These are phyloP conservation scores for Caenorhabditis sp. DNA, from an alignment of 2,888 invertebrate species.

Conservation along the genomic window DNA sequence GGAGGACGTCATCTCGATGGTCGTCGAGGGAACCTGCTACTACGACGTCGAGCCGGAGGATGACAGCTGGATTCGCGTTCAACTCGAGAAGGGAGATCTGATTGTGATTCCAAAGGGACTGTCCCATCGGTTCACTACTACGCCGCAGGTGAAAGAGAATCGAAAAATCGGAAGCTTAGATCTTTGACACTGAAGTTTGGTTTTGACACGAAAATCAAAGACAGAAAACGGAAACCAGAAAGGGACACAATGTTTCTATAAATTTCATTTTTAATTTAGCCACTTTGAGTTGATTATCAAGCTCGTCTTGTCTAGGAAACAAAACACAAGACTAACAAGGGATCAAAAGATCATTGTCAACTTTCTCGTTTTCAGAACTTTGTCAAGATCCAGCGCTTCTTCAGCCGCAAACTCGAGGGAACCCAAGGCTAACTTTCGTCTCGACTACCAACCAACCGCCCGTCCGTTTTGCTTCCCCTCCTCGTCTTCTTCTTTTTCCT, in stretches of 20 bases:
- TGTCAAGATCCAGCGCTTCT: constrained; percentile 79
- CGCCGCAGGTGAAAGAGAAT: constrained; percentile 77
- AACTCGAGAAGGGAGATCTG: constrained; percentile 78
- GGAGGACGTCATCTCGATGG: constrained; percentile 76
- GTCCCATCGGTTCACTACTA: constrained; percentile 77
- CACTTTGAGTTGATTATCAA: too few relatives aligned
- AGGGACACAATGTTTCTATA: too few relatives aligned
- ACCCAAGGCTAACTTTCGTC: constrained; percentile 64
- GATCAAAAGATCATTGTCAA: too few relatives aligned
- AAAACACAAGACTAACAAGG: too few relatives aligned
- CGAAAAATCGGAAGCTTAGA: too few relatives aligned
- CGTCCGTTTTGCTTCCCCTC: background rate
- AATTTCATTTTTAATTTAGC: too few relatives aligned
- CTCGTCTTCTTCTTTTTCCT: background rate
- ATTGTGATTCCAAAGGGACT: constrained; percentile 79
- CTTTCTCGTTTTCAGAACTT: constrained; percentile 72
- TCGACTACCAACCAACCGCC: background rate
- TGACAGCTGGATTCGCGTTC: constrained; percentile 79
- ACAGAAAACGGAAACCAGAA: too few relatives aligned
- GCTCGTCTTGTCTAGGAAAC: too few relatives aligned
- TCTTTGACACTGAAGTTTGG: background rate
- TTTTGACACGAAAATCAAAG: background rate
- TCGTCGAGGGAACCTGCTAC: constrained; percentile 78
- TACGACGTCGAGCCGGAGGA: constrained; percentile 79
- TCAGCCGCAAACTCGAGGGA: constrained; percentile 68